Conservation (phyloP, 2,797 vertebrate species). For the Philypnodon macrostomus region DNA sequence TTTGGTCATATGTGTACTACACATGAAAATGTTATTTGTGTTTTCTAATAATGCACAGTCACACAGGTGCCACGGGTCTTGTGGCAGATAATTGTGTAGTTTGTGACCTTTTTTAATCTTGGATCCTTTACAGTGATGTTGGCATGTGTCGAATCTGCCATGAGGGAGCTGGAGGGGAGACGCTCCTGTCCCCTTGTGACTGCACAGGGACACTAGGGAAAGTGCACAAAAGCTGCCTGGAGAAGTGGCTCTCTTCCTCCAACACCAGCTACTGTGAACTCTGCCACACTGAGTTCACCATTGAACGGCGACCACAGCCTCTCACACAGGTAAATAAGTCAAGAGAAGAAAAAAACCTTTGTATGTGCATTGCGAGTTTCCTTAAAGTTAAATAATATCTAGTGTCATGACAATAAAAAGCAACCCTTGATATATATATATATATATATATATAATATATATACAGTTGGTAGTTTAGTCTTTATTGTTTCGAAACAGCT, state of each 20-base stretch:
- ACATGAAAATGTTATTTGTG: too few species aligned
- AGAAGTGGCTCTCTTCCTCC: constrained; percentile 97
- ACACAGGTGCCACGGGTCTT: too few species aligned
- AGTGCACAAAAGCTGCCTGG: constrained; percentile 98
- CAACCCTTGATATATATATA: too few species aligned
- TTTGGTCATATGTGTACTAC: too few species aligned
- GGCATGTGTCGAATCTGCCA: constrained; percentile 98
- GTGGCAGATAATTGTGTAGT: background rate
- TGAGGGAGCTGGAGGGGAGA: constrained; percentile 90
- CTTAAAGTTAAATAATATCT: too few species aligned
- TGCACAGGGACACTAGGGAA: constrained; percentile 94
- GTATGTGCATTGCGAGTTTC: too few species aligned
- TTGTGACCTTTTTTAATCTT: constrained; percentile 7
- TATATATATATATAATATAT: too few species aligned
- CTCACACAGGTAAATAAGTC: constrained; percentile 85
- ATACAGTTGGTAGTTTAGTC: too few species aligned
- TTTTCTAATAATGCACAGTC: too few species aligned
- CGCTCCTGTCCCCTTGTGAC: constrained; percentile 90
- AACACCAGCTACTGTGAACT: constrained; percentile 99
- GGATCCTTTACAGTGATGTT: constrained; percentile 78
- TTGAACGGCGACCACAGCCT: constrained; percentile 90
- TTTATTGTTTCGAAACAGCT: too few species aligned
- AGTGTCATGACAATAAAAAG: too few species aligned
- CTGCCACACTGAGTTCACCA: constrained; percentile 95
- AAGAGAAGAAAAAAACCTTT: too few species aligned